Conservation (phyloP, 2,797 vertebrate genomes). For the Coccyzus lansbergi region DNA sequence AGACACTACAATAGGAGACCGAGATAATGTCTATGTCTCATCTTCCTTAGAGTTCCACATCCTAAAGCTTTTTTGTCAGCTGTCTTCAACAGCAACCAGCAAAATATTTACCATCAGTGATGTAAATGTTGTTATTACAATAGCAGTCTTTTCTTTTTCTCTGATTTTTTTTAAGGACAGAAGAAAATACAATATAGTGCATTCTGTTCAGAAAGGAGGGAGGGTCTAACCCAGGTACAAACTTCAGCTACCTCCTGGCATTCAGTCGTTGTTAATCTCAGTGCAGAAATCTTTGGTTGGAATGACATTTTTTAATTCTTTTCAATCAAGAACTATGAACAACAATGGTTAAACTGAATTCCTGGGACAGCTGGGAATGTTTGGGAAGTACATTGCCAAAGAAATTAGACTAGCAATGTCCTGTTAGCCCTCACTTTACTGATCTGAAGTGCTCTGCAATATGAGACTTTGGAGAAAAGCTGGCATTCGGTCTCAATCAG, state of each 20-base stretch:
- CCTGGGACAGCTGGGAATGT: constrained; percentile 50
- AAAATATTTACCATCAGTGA: not conserved
- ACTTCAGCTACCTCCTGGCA: not conserved
- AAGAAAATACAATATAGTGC: not conserved
- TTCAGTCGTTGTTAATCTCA: not conserved
- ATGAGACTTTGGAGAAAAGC: not conserved
- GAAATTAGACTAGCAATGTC: constrained; percentile 22
- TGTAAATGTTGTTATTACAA: not conserved
- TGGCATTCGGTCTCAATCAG: not conserved
- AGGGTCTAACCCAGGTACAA: not conserved
- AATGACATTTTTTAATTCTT: constrained; percentile 40
- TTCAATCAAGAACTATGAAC: not conserved
- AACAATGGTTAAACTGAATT: constrained; percentile 45
- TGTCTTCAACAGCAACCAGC: not conserved
- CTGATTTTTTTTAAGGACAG: not conserved
- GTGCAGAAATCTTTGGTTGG: not conserved
- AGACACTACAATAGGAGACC: not conserved
- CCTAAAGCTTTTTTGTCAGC: not conserved
- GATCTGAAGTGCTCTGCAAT: not conserved
- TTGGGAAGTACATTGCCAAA: constrained; percentile 23
- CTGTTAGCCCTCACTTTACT: constrained; percentile 7
- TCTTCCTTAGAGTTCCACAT: not conserved
- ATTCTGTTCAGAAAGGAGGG: not conserved
- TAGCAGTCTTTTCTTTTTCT: not conserved
- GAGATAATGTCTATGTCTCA: not conserved